phyloP scores from a whole-genome alignment of 2,113 vertebrate genomes.

The Sylvilagus bachmani region DNA sequence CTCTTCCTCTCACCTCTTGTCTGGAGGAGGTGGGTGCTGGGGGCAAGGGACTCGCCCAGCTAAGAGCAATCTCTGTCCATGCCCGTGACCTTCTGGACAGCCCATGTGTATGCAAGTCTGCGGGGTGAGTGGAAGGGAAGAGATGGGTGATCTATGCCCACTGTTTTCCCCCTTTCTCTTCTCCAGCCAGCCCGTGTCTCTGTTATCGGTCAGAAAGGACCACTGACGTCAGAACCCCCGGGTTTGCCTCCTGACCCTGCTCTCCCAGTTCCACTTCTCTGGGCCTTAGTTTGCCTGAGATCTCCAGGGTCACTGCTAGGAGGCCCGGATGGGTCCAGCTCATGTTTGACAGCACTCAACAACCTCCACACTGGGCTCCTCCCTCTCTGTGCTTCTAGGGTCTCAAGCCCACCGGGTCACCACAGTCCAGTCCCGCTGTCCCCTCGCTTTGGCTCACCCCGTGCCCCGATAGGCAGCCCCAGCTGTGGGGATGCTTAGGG shows the following conservation, averaged over 20 bases:
- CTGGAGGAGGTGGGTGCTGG: not conserved
- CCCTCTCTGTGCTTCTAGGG: not conserved
- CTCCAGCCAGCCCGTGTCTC: not conserved
- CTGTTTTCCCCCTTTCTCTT: not conserved
- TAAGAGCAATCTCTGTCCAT: not conserved
- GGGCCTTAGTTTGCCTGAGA: constrained; percentile 29
- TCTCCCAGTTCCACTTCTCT: not conserved
- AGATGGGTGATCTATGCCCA: not conserved
- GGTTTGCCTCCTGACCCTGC: not conserved
- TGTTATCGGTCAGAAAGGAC: not conserved
- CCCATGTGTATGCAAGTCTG: not conserved
- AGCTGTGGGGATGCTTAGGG: not conserved
- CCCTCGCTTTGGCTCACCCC: not conserved
- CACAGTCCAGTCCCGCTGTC: not conserved
- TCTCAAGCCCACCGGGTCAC: not conserved
- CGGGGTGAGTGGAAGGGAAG: not conserved
- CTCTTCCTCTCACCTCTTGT: not conserved
- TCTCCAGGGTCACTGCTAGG: not conserved
- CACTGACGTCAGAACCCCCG: not conserved
- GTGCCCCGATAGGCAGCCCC: not conserved
- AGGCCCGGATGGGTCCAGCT: not conserved
- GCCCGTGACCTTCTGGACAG: not conserved
- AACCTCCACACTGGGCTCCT: not conserved
- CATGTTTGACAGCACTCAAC: no score
- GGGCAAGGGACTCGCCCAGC: not conserved